Percentiles rank a stretch among this genome's conserved stretches.
These are phyloP conservation scores for Cyphomyrus plagiostoma DNA, from an alignment of 2,113 vertebrate genomes.

Conservation along the genomic window DNA sequence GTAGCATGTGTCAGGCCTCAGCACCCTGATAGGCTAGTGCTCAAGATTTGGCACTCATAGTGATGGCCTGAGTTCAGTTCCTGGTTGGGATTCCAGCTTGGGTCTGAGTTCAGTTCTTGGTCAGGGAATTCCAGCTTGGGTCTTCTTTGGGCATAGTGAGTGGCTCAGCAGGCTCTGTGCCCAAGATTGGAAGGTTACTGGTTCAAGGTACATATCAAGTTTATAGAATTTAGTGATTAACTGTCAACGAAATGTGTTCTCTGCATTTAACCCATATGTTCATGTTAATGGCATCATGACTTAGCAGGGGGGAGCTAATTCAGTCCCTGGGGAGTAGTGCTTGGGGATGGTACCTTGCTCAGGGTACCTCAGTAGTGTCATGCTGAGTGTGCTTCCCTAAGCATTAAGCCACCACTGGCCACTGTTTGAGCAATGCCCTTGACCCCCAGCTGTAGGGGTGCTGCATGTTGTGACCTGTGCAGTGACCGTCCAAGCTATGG, in stretches of 20 bases:
- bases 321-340: too few species aligned
- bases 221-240: too few species aligned
- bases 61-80: neutral
- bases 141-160: neutral
- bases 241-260: too few species aligned
- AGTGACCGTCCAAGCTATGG: neutral
- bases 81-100: neutral
- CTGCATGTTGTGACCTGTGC: neutral
- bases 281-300: too few species aligned
- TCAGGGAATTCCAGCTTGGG: neutral
- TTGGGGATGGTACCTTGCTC: too few species aligned
- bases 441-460: neutral
- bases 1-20: neutral
- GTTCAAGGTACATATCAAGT: neutral
- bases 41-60: neutral
- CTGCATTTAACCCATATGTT: too few species aligned
- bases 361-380: too few species aligned
- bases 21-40: neutral
- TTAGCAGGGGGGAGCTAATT: too few species aligned
- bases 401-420: too few species aligned
- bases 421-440: neutral
- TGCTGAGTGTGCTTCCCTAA: too few species aligned
- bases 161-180: neutral
- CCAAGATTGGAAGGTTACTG: neutral
- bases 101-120: neutral